Base-by-base conservation (phyloP, 64 coral and sea anemone species). In the Montipora sp. region DNA sequence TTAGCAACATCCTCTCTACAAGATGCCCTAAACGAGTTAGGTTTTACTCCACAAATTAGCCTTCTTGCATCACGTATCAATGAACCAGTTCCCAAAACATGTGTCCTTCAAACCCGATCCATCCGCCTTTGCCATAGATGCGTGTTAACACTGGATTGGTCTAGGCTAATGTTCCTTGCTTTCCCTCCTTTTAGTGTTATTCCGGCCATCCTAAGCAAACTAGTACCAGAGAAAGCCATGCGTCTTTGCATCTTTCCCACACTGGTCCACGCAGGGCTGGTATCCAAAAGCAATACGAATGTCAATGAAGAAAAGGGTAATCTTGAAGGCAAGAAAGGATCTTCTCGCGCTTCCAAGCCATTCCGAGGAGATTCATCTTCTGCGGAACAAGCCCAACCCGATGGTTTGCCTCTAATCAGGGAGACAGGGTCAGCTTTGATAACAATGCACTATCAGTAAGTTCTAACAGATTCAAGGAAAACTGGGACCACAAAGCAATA, bases 281-380 rank as follows among this genome's bases (percentile, higher is more conserved):
- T 86, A 67, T 67, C 58, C 61, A 21, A 86, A 86, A 68, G 83
- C 83, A 63, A 86, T 68, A 43, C 83, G 68, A 86, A 86, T 86
- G 83, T 15, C 11, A 46, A 24, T 86, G 15, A 59, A 86, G 47
- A 24, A 59, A 12, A 59, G 58, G 5, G 57, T 69, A 27, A 23
- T 67, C 58, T 43, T 86, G 57, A 59, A 86, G 16, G 22, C 59
- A 44, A 21, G 36, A 8, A 86, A 63, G 15, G 61, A 70, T 43
- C 6, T 86, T 19, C 83, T 86, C 4, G 3, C 9, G 20, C 59
- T 86, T 44, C 59, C 50, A 24, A 23, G 36, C 4, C 5, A 86
- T 15, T 60, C 83, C 36, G 36, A 36, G 36, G 0, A 36, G 36
- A 36, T 36, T 36, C 36, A 36, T 36, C 36, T 36, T 36, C n/a